These are phyloP conservation scores for Synaphobranchus kaupii DNA, from an alignment of 2,797 vertebrate genomes.

Conservation along the genomic window DNA sequence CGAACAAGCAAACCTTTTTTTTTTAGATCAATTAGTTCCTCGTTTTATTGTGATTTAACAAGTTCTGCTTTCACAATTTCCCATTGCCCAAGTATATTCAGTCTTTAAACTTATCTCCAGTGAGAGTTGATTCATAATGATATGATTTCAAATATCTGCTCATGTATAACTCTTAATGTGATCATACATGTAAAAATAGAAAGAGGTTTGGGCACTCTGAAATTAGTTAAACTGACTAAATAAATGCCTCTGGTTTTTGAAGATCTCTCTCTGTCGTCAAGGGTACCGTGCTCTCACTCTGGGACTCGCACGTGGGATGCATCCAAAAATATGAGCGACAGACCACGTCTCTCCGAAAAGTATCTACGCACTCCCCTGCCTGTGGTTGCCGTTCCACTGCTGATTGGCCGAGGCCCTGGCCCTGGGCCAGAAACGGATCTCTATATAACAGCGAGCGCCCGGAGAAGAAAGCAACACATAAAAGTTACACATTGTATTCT, in stretches of 20 bases:
- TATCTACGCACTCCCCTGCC: conserved; percentile 8
- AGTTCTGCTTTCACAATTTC: background rate
- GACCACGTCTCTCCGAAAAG: background rate
- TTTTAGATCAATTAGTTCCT: background rate
- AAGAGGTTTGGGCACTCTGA: background rate
- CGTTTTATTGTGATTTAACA: background rate
- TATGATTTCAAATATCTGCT: background rate
- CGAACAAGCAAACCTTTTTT: background rate
- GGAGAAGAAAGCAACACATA: conserved; percentile 63
- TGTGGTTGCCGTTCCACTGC: conserved; percentile 53
- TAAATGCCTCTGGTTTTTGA: background rate
- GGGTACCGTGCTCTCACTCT: background rate
- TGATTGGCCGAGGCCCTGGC: conserved; percentile 77
- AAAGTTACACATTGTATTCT: conserved; percentile 45
- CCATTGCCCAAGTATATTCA: background rate
- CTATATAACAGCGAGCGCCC: conserved; percentile 68
- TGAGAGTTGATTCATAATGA: background rate
- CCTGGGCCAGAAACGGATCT: conserved; percentile 64
- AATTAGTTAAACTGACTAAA: background rate
- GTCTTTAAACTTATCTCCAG: background rate
- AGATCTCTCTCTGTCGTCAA: background rate
- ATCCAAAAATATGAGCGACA: conserved; percentile 10
- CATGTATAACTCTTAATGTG: background rate
- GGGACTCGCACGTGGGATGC: background rate
- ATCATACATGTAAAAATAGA: background rate